Conservation (phyloP, 1,140 invertebrate genomes). For the Callitettix versicolor region DNA sequence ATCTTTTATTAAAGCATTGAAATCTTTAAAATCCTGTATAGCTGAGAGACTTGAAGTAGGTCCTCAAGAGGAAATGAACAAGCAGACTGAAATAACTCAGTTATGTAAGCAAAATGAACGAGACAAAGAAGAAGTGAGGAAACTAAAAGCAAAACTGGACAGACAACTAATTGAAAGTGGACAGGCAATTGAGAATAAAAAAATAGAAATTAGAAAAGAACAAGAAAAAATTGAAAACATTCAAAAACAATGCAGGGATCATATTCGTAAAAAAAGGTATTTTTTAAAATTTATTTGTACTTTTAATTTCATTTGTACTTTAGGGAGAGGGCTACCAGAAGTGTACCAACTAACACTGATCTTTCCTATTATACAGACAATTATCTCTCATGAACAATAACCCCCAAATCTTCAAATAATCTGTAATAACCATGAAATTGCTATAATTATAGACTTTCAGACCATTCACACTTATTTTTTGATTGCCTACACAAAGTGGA, state of each 20-base stretch:
- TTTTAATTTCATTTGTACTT: background rate
- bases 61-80: too few relatives aligned
- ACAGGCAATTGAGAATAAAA: constrained; percentile 31
- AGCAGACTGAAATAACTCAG: background rate
- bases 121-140: constrained; percentile 10
- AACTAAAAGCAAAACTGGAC: constrained; percentile 25
- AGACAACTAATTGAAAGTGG: constrained; percentile 33
- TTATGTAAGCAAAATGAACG: background rate
- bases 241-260: constrained; percentile 31
- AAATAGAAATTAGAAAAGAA: constrained; percentile 31
- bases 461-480: too few relatives aligned
- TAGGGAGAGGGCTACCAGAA: background rate
- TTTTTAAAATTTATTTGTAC: constrained; percentile 14
- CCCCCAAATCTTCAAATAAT: background rate
- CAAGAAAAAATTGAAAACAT: constrained; percentile 32
- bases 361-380: background rate
- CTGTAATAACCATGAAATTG: background rate
- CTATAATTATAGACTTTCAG: too few relatives aligned
- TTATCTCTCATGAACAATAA: background rate
- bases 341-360: background rate
- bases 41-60: too few relatives aligned
- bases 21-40: too few relatives aligned
- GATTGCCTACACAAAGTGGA: too few relatives aligned
- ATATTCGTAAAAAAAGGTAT: constrained; percentile 38
- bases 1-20: too few relatives aligned